Evolutionary conservation across 1,140 invertebrate genomes (phyloP).

Genomic region (Coptotermes formosanus): DNA sequence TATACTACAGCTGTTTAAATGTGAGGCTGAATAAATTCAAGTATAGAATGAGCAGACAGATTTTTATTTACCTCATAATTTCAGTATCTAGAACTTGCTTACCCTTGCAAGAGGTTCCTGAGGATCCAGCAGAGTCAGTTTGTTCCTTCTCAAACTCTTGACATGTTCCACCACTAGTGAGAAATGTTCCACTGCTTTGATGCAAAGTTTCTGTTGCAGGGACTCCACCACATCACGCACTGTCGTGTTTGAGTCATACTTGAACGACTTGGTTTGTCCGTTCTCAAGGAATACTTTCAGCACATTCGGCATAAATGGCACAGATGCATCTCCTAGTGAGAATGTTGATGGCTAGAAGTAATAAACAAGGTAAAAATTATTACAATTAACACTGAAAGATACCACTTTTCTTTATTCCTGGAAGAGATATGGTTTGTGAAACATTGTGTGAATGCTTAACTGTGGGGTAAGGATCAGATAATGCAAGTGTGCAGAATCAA

Average conservation of each 20-base stretch:
- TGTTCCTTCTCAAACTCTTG: conserved; percentile 79
- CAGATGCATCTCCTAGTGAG: conserved; percentile 72
- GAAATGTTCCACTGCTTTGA: conserved; percentile 79
- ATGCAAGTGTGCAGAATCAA: too few species aligned
- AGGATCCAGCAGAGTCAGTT: conserved; percentile 79
- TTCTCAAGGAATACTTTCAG: conserved; percentile 92
- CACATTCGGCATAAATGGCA: conserved; percentile 89
- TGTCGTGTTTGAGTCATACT: conserved; percentile 87
- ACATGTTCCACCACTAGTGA: conserved; percentile 87
- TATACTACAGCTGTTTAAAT: too few species aligned
- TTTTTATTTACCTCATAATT: too few species aligned
- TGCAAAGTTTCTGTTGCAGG: conserved; percentile 80
- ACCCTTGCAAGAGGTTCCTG: conserved; percentile 82
- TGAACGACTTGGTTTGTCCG: conserved; percentile 95
- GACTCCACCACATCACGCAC: conserved; percentile 85
- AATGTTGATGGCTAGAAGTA: conserved; percentile 67
- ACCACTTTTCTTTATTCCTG: too few species aligned
- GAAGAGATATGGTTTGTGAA: too few species aligned
- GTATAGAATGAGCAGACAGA: too few species aligned
- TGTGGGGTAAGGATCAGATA: too few species aligned
- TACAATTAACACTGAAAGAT: neutral
- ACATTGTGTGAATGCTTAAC: too few species aligned
- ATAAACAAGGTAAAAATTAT: neutral
- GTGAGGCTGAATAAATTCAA: too few species aligned
- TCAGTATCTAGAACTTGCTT: conserved; percentile 41